These are phyloP conservation scores for Entomyzon cyanotis DNA, from an alignment of 2,113 vertebrate species.

Conservation along the genomic window DNA sequence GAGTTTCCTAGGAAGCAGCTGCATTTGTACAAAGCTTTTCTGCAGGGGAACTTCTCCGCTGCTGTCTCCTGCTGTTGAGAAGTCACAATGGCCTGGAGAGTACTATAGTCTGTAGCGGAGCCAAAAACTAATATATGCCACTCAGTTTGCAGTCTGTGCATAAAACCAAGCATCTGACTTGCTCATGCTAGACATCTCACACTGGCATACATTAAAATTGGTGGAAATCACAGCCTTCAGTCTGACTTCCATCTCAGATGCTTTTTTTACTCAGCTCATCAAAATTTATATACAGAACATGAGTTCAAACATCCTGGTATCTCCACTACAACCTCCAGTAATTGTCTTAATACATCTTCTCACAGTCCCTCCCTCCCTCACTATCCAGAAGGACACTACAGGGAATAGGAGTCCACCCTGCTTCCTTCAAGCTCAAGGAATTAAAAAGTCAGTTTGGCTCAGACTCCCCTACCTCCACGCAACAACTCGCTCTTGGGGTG, in stretches of 20 bases:
- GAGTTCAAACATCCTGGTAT: not conserved
- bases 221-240: not conserved
- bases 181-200: not conserved
- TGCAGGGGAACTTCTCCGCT: not conserved
- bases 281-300: not conserved
- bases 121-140: not conserved
- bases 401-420: not conserved
- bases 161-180: not conserved
- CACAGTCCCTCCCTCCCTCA: not conserved
- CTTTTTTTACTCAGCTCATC: not conserved
- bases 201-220: not conserved
- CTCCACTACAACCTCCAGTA: not conserved
- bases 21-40: not conserved
- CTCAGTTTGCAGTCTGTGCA: not conserved
- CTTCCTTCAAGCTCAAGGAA: not conserved
- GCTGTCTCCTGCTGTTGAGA: not conserved
- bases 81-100: not conserved
- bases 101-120: not conserved
- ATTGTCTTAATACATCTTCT: not conserved
- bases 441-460: not conserved
- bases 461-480: not conserved
- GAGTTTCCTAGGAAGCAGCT: conserved; percentile 16
- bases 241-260: not conserved
- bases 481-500: not conserved
- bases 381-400: not conserved